Base-by-base conservation (phyloP, 2,888 invertebrate genomes). In the Molorchus minor region DNA sequence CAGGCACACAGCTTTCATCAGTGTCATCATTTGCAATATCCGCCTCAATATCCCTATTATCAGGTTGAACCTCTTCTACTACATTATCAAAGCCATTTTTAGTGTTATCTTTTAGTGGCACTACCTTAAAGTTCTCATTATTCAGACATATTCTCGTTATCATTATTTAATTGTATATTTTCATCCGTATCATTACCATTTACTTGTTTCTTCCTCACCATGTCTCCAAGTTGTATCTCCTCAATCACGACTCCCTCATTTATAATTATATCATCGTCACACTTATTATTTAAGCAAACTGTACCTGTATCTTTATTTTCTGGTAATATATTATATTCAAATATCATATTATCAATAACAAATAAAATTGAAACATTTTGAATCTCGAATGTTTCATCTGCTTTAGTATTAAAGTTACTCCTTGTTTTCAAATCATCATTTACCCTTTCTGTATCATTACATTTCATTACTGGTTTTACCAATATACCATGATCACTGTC, bases 171-270 rank as follows among this genome's bases (percentile, higher is more conserved):
- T 35, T 35, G 35, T 35, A 35, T 12, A 35, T 35, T 35, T 35
- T 35, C 35, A 35, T 35, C n/a, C 35, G 7, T 35, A 35, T 4
- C 35, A 35, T 4, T 35, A 35, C 35, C 35, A 35, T 35, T 35
- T 35, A 35, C 35, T 35, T 35, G 35, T 35, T 35, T 35, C 35
- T 35, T 35, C 35, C n/a, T n/a, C n/a, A n/a, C n/a, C n/a, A n/a
- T n/a, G n/a, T n/a, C n/a, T n/a, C n/a, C n/a, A n/a, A 25, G 25
- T 25, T 25, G 25, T 25, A 25, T 25, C 25, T 25, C 25, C 25
- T 25, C 25, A n/a, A 25, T 25, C 35, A 35, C n/a, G 35, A 35
- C 35, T 35, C 12, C 35, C 35, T 35, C 35, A 35, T 35, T 35
- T 35, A 35, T 12, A 35, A 35, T 35, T 35, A 35, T 35, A 35